Percentiles rank a stretch among this genome's conserved stretches.
These are phyloP conservation scores for Microcebus jonahi DNA, from an alignment of 2,113 vertebrate genomes.

Conservation along the genomic window DNA sequence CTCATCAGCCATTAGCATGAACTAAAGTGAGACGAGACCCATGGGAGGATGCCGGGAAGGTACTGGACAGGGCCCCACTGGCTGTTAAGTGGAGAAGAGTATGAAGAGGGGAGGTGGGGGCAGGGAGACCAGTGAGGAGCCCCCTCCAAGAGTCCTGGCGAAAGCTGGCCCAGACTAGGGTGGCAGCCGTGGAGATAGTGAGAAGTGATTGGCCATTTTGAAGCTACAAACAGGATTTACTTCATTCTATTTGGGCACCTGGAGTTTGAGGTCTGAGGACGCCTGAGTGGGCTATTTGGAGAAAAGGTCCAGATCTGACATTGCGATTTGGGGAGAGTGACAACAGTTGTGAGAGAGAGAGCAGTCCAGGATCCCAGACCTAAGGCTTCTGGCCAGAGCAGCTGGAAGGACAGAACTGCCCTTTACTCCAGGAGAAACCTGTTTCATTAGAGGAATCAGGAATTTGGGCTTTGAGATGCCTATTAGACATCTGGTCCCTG, in stretches of 20 bases:
- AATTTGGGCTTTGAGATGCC: background rate
- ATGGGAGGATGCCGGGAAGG: background rate
- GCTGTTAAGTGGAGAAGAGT: background rate
- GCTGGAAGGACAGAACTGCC: background rate
- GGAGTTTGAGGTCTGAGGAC: background rate
- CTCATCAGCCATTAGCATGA: background rate
- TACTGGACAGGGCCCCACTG: background rate
- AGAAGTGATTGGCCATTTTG: background rate
- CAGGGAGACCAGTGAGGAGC: background rate
- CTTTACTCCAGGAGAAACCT: background rate
- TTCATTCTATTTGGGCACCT: background rate
- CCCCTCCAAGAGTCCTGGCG: background rate
- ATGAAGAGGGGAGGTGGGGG: background rate
- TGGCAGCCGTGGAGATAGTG: accelerated
- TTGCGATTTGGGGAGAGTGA: background rate
- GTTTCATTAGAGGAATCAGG: background rate
- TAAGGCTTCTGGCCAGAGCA: background rate
- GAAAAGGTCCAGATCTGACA: background rate
- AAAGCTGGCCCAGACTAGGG: background rate
- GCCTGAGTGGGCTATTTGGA: background rate
- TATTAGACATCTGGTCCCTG: background rate
- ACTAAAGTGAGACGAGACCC: background rate
- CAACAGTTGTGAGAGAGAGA: background rate
- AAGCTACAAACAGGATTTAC: background rate
- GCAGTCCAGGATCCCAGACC: background rate